phyloP scores from a whole-genome alignment of 2,797 vertebrate genomes.

The Hirundo rustica region DNA sequence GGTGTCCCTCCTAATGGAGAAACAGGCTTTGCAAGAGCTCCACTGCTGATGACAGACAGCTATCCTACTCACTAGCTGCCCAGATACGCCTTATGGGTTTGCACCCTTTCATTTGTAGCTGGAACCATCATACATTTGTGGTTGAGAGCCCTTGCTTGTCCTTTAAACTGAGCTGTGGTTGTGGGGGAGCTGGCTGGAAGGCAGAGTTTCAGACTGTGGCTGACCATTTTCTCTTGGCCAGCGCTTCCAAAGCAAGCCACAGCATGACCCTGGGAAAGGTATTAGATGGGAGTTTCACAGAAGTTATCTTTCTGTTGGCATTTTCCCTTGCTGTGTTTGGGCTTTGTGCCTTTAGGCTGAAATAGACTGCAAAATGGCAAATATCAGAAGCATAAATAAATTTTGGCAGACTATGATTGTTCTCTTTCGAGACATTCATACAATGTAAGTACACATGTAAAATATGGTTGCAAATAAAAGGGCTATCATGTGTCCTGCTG shows the following conservation, averaged over 20 bases:
- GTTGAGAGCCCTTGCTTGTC: neutral
- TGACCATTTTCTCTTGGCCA: neutral
- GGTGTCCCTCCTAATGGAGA: neutral
- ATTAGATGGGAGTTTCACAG: neutral
- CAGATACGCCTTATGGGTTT: neutral
- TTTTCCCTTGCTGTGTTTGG: neutral
- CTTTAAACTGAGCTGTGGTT: neutral
- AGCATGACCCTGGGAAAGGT: neutral
- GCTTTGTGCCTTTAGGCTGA: neutral
- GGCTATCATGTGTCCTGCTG: neutral
- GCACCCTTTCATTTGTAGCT: neutral
- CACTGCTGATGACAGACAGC: neutral
- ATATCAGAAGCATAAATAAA: neutral
- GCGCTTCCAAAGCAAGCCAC: neutral
- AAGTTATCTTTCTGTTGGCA: neutral
- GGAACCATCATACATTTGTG: neutral
- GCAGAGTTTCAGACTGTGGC: neutral
- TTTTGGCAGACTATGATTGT: neutral
- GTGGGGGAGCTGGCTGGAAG: neutral
- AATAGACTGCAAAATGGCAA: neutral
- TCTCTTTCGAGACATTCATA: neutral
- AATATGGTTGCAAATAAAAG: neutral
- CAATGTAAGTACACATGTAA: rapidly evolving
- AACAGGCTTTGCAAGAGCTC: neutral
- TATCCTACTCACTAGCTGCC: neutral